Conservation (phyloP, 1,140 invertebrate species). For the Batillaria attramentaria region DNA sequence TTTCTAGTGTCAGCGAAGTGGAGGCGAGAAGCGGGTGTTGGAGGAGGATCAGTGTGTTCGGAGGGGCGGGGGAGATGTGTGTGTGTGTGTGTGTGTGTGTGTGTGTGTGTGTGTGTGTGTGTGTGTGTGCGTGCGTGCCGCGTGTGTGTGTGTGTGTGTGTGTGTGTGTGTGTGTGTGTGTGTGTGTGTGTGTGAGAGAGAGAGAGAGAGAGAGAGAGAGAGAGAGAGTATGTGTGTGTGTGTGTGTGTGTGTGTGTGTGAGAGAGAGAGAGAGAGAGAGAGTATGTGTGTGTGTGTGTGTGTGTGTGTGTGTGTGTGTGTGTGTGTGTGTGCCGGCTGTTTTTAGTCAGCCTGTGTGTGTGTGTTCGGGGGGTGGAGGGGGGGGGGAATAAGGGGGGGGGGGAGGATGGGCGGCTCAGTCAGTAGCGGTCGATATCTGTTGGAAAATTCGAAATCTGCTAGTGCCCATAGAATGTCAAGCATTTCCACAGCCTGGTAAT, state of each 20-base stretch:
- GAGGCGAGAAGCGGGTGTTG: too few species aligned
- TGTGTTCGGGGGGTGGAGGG: too few species aligned
- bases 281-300: neutral
- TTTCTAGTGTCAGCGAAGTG: too few species aligned
- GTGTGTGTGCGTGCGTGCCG: neutral
- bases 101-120: slow-evolving; percentile 8
- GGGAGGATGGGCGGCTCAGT: too few species aligned
- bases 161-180: slow-evolving; percentile 19
- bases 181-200: neutral
- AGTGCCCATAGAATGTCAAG: too few species aligned
- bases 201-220: neutral
- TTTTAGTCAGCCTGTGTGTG: too few species aligned
- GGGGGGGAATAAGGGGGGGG: too few species aligned
- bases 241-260: slow-evolving; percentile 12
- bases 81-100: slow-evolving; percentile 14
- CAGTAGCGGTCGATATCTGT: too few species aligned
- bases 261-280: neutral
- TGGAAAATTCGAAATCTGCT: too few species aligned
- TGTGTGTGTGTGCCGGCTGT: neutral
- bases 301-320: neutral
- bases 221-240: slow-evolving; percentile 10
- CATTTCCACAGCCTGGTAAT: too few species aligned
- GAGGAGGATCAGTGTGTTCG: too few species aligned
- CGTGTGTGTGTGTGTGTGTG: neutral
- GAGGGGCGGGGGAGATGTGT: too few species aligned